Evolutionary conservation across 2,113 vertebrate genomes (phyloP).

Genomic region (Balaenoptera acutorostrata): DNA sequence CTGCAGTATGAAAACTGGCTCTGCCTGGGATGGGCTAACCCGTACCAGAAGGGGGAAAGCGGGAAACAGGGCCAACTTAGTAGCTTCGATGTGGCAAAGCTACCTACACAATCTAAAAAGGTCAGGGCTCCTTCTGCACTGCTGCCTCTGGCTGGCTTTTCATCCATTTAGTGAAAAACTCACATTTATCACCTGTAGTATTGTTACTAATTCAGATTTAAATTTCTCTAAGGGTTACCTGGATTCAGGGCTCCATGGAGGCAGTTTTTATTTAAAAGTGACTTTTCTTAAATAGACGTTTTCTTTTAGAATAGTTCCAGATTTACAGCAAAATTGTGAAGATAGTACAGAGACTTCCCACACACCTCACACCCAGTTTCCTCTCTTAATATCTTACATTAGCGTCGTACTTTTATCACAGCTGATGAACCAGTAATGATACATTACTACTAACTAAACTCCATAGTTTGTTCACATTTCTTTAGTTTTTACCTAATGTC

Average conservation of each 20-base stretch:
- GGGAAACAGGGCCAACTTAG: not conserved
- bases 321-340: not conserved
- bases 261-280: slow-evolving; percentile 21
- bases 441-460: not conserved
- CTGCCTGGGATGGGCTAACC: not conserved
- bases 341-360: not conserved
- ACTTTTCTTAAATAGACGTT: not conserved
- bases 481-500: not conserved
- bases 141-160: not conserved
- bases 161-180: not conserved
- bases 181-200: not conserved
- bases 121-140: not conserved
- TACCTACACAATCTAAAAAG: not conserved
- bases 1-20: not conserved
- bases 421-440: not conserved
- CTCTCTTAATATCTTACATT: not conserved
- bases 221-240: not conserved
- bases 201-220: not conserved
- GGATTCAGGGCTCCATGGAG: not conserved
- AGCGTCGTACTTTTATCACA: not conserved
- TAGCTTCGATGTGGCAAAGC: not conserved
- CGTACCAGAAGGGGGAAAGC: not conserved
- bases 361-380: not conserved
- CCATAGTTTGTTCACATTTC: not conserved
- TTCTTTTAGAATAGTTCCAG: not conserved